Conservation (phyloP, 2,797 vertebrate species). For the Argentina silus region DNA sequence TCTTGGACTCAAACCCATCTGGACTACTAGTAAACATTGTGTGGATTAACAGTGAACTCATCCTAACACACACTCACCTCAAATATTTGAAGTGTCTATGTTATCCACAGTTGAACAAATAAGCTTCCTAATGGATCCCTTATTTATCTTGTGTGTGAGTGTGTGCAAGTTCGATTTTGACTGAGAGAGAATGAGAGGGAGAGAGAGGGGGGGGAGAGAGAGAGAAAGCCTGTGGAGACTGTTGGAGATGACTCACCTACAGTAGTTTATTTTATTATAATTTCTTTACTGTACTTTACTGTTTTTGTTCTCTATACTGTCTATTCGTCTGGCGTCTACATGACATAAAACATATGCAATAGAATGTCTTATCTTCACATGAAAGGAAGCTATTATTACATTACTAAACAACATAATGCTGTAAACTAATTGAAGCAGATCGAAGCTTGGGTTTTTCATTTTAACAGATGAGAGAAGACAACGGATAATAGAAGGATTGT, state of each 20-base stretch:
- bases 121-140: not conserved
- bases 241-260: not conserved
- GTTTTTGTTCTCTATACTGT: constrained; percentile 2
- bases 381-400: constrained; percentile 2
- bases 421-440: constrained; percentile 5
- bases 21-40: constrained; percentile 14
- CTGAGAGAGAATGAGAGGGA: not conserved
- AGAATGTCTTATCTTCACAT: constrained; percentile 9
- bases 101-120: constrained; percentile 1
- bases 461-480: not conserved
- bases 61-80: too few species aligned
- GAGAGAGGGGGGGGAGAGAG: not conserved
- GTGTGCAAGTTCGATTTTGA: not conserved
- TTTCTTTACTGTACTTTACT: not conserved
- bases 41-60: too few species aligned
- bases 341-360: constrained; percentile 1
- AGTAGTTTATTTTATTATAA: not conserved
- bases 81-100: not conserved
- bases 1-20: constrained; percentile 22
- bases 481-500: not conserved
- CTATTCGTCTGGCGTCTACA: not conserved
- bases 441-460: not conserved
- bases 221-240: not conserved
- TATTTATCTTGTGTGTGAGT: not conserved
- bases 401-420: not conserved